Base-by-base conservation (phyloP, 53 echinoderm and acorn worm genomes). In the Patiria pectinifera region DNA sequence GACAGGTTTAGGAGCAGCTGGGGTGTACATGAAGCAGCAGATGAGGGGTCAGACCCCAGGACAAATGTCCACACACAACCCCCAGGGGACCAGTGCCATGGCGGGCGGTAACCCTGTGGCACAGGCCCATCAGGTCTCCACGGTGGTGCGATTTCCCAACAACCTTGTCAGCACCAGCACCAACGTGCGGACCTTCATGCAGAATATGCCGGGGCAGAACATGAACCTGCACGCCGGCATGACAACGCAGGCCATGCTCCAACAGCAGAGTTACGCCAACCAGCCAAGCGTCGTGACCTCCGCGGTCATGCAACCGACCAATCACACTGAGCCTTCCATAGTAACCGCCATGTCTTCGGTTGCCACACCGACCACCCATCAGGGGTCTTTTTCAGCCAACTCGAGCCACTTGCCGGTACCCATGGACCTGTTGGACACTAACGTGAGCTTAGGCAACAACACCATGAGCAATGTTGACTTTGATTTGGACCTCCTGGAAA, bases 111-210 rank as follows among this genome's bases (percentile, higher is more conserved):
- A 89, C 35, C 76, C 95, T 45, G 75, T 53, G 59, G 80, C 21
- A 69, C 87, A 75, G 87, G 18, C 75, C 74, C 87, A 87, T 48
- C 87, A 87, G 44, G 87, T 87, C 21, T 87, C 87, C 26, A 87
- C 87, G 23, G 87, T 72, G 21, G 25, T 43, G 58, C 71, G 85
- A 66, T 86, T 95, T 83, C 80, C 94, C 45, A 84, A 43, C 23
- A 91, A 93, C 69, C 62, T 91, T 11, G 86, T 91, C 48, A 93
- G 86, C 83, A 93, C 95, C 71, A 72, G 85, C 43, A 71, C 93
- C 63, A 95, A 95, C 83, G 91, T 95, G 91, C 91, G 93, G 82
- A 95, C 91, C 91, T 93, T 93, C 85, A 87, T 87, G 87, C 93
- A 86, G 26, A 93, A 95, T 62, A 93, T 95, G 63, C 91, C 91